Percentiles rank a stretch among this genome's conserved stretches.
These are phyloP conservation scores for Eulemur macaco DNA, from an alignment of 2,113 vertebrate species.

Conservation along the genomic window DNA sequence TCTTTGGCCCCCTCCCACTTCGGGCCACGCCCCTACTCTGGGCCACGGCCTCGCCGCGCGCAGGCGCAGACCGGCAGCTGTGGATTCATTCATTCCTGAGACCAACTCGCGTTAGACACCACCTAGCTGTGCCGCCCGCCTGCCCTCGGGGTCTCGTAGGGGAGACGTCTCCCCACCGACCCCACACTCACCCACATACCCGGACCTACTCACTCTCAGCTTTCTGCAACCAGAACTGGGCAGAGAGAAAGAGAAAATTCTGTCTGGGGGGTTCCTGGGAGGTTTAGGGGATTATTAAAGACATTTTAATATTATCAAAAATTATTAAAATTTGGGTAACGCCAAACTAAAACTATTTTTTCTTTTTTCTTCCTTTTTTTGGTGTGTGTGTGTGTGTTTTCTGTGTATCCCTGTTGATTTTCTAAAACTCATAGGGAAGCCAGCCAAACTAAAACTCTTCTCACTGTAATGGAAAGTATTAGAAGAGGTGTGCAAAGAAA, in stretches of 20 bases:
- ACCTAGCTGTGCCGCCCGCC: accelerated
- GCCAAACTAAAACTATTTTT: neutral
- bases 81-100: neutral
- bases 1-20: neutral
- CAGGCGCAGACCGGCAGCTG: neutral
- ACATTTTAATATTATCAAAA: too few species aligned
- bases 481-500: neutral
- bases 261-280: neutral
- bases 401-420: too few species aligned
- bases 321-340: neutral
- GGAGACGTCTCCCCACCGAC: neutral
- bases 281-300: neutral
- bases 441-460: neutral
- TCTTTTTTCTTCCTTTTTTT: too few species aligned
- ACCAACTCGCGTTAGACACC: neutral
- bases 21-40: neutral
- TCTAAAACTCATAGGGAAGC: too few species aligned
- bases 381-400: too few species aligned
- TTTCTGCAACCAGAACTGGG: neutral
- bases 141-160: neutral
- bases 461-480: neutral
- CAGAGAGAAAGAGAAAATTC: neutral
- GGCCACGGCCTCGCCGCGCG: neutral
- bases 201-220: neutral
- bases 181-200: too few species aligned